These are phyloP conservation scores for Mizuhopecten yessoensis DNA, from an alignment of 1,140 invertebrate species.

Conservation along the genomic window DNA sequence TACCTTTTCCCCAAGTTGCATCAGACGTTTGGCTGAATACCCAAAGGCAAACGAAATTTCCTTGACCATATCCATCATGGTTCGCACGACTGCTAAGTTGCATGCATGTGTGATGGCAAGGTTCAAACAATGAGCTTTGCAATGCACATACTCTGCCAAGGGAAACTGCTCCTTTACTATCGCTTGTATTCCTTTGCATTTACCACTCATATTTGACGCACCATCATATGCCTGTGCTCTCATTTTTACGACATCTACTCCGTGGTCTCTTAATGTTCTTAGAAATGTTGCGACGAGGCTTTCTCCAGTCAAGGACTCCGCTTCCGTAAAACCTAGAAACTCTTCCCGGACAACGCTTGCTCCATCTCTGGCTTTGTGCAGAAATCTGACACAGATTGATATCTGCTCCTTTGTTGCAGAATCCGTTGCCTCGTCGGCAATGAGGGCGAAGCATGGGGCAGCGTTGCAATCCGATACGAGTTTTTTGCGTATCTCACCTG, in stretches of 20 bases:
- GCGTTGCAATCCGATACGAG: conserved; percentile 12
- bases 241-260: conserved; percentile 53
- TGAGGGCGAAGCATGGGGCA: not conserved
- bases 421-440: conserved; percentile 52
- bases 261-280: not conserved
- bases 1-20: conserved; percentile 24
- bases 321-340: conserved; percentile 50
- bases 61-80: conserved; percentile 49
- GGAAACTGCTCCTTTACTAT: conserved; percentile 54
- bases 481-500: not conserved
- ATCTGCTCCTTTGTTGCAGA: conserved; percentile 50
- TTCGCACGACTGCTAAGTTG: conserved; percentile 45
- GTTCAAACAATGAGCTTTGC: conserved; percentile 59
- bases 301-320: conserved; percentile 44
- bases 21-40: conserved; percentile 51
- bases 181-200: conserved; percentile 58
- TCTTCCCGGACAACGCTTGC: conserved; percentile 46
- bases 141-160: conserved; percentile 57
- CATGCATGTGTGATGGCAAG: conserved; percentile 53
- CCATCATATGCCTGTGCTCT: conserved; percentile 61
- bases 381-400: conserved; percentile 27
- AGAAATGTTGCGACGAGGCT: conserved; percentile 15
- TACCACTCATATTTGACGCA: conserved; percentile 62
- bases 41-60: conserved; percentile 58
- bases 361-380: not conserved